These are phyloP conservation scores for Conopomorpha cramerella DNA, from an alignment of 1,140 invertebrate species.

Conservation along the genomic window DNA sequence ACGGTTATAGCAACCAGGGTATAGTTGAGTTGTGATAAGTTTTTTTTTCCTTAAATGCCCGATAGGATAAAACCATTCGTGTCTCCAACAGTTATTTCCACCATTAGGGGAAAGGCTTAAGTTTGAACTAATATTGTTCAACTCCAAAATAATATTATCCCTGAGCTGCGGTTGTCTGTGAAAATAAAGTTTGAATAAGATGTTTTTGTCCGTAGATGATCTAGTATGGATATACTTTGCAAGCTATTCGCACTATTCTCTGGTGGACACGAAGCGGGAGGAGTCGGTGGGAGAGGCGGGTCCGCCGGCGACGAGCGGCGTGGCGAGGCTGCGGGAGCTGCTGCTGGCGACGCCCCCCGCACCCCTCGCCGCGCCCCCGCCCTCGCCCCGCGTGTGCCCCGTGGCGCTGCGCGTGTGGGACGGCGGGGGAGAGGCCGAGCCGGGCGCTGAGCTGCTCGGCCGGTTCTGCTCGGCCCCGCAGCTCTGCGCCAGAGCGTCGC, in stretches of 20 bases:
- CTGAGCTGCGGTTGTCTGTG: too few relatives aligned
- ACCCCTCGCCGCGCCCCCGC: slow-evolving; percentile 7
- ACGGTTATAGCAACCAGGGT: too few relatives aligned
- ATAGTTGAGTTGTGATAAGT: too few relatives aligned
- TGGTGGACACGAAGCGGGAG: slow-evolving; percentile 57
- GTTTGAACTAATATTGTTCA: too few relatives aligned
- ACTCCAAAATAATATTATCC: too few relatives aligned
- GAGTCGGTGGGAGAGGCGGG: slow-evolving; percentile 25
- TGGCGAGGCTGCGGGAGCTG: slow-evolving; percentile 7
- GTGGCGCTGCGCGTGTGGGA: slow-evolving; percentile 68
- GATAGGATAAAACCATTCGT: too few relatives aligned
- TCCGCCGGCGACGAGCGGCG: neutral
- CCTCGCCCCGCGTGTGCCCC: slow-evolving; percentile 42
- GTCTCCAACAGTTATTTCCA: too few relatives aligned
- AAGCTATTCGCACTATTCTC: slow-evolving; percentile 76
- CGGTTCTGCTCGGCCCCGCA: slow-evolving; percentile 76
- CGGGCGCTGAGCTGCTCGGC: slow-evolving; percentile 35
- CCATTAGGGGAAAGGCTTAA: too few relatives aligned
- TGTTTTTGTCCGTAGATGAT: slow-evolving; percentile 58
- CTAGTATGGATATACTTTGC: slow-evolving; percentile 86
- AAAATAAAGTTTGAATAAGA: too few relatives aligned
- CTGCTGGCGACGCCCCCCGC: slow-evolving; percentile 8
- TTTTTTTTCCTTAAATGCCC: too few relatives aligned
- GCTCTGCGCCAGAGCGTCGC: slow-evolving; percentile 79
- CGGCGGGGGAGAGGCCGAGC: slow-evolving; percentile 46